Base-by-base conservation (phyloP, 2,888 invertebrate species). In the Cheilosia pagana region DNA sequence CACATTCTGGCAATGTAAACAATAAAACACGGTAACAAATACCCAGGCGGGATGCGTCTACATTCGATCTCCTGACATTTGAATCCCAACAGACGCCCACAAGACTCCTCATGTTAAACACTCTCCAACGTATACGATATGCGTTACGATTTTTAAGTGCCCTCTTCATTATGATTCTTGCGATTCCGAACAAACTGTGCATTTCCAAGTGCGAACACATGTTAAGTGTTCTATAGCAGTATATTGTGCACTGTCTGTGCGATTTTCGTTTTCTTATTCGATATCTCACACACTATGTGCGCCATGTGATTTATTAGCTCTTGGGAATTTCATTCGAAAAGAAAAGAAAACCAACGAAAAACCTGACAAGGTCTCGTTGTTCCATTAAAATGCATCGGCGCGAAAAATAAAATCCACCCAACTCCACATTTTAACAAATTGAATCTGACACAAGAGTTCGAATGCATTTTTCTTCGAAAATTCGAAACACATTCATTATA, bases 121-220 rank as follows among this genome's bases (percentile, higher is more conserved):
- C 68, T 57, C 28, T 45, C 48, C 25, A 35, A 10, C 16, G 59
- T 35, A 45, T 35, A 45, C 43, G 41, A 43, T 68, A 63, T 70
- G 21, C 31, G 35, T 23, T 62, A 25, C 74, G 55, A n/a, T 52
- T 52, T 35, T 76, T 70, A 78, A 82, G 72, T 82, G 78, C 41
- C 41, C 68, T 59, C 70, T 43, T 60, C 43, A 35, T 41, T 35
- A 59, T 55, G 25, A 60, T 57, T 41, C 65, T 23, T 60, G 65
- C 77, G 35, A 63, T 70, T 63, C 21, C n/a, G 25, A 1, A 60
- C 60, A 52, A 62, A 75, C 70, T 70, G 35, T 75, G 74, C 79
- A 70, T 63, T 62, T 63, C 79, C 57, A 79, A 83, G 83, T 83
- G 83, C 83, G 78, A 83, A 83, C 83, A 83, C 53, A 74, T 83